These are phyloP conservation scores for Eurystomus gularis DNA, from an alignment of 2,113 vertebrate genomes.

Conservation along the genomic window DNA sequence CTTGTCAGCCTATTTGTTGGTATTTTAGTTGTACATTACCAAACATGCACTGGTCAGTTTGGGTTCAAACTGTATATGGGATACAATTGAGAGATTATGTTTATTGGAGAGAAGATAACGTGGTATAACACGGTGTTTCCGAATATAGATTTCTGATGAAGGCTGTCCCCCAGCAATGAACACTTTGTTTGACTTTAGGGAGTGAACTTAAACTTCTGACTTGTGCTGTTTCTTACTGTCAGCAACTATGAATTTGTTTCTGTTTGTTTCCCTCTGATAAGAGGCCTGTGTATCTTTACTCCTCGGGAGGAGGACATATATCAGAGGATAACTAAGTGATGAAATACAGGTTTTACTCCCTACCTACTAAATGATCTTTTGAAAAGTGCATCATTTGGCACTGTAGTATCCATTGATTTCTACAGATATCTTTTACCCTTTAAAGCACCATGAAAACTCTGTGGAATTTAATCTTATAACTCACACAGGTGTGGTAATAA, in stretches of 20 bases:
- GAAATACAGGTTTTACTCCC: background rate
- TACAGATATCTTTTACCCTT: slow-evolving; percentile 8
- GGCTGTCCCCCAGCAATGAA: background rate
- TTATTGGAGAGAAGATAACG: background rate
- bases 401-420: background rate
- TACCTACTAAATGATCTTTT: background rate
- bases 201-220: background rate
- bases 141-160: background rate
- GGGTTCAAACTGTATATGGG: background rate
- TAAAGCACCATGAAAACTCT: background rate
- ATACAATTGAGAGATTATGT: background rate
- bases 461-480: background rate
- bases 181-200: background rate
- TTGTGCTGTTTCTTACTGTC: background rate
- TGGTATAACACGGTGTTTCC: background rate
- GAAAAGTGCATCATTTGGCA: background rate
- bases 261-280: background rate
- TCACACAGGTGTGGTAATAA: background rate
- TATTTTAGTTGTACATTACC: background rate
- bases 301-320: background rate
- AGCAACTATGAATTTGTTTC: background rate
- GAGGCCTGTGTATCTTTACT: background rate
- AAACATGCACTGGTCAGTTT: background rate
- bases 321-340: background rate
- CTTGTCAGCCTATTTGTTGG: background rate